These are phyloP conservation scores for Tiliqua scincoides DNA, from an alignment of 2,113 vertebrate species.

Conservation along the genomic window DNA sequence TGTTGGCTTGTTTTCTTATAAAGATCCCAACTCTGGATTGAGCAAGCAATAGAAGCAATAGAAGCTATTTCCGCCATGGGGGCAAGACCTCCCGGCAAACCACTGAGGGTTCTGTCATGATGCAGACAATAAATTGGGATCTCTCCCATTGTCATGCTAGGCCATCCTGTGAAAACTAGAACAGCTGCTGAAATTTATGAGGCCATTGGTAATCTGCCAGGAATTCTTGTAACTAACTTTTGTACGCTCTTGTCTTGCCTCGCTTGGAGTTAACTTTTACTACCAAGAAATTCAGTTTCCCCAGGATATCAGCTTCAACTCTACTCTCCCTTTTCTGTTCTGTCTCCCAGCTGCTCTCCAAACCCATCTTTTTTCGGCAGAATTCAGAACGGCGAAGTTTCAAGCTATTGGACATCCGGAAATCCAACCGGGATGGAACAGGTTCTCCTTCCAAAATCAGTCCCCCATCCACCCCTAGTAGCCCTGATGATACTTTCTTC, in stretches of 20 bases:
- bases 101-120: not conserved
- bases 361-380: slow-evolving; percentile 90
- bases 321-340: slow-evolving; percentile 10
- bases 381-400: slow-evolving; percentile 93
- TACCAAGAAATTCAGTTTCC: not conserved
- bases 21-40: slow-evolving; percentile 35
- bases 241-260: not conserved
- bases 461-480: slow-evolving; percentile 95
- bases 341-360: slow-evolving; percentile 74
- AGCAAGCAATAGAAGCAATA: slow-evolving; percentile 19
- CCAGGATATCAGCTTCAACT: not conserved
- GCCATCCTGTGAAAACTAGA: not conserved
- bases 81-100: not conserved
- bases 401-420: slow-evolving; percentile 90
- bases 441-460: slow-evolving; percentile 88
- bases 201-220: rapidly evolving
- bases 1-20: slow-evolving; percentile 37
- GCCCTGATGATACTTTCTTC: slow-evolving; percentile 92
- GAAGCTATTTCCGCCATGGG: slow-evolving; percentile 14
- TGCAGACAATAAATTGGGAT: slow-evolving; percentile 17
- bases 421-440: slow-evolving; percentile 85
- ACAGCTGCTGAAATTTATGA: not conserved
- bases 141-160: slow-evolving; percentile 9
- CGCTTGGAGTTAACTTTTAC: not conserved
- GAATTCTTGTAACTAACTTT: not conserved